Evolutionary conservation across 2,888 invertebrate species (phyloP), one percentile per base, ranked within the genome.

Genomic region (Steromphala cineraria): DNA sequence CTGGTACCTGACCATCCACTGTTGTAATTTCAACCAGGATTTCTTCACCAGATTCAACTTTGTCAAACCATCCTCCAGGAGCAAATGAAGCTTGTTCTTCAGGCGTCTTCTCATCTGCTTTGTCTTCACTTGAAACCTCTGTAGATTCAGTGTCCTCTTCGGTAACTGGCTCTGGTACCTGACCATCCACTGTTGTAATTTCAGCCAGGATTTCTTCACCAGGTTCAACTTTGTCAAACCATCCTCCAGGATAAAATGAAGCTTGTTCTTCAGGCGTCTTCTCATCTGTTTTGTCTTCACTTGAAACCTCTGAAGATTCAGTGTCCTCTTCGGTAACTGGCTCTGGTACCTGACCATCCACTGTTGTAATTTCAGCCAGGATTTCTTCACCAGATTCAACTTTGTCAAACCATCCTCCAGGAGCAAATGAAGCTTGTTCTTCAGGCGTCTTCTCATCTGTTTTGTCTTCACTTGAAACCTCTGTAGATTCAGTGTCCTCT

Each of bases 11-110:
- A 28, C 62, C 62, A 62, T 62, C 62, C 13, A 62, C 24, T 62
- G 62, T 62, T n/a, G 28, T 13, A 62, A 62, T 62, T 62, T 62
- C 62, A 62, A 24, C 62, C 21, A 21, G 24, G n/a, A 62, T 62
- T 62, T 62, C 62, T 62, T 62, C 24, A 62, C 62, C 62, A 24
- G 21, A 21, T 62, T 62, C 62, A 62, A 62, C 62, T 24, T 62
- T 62, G 62, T 62, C 62, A 62, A 62, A 62, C 62, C 62, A 62
- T 62, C 62, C 62, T 24, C 62, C 62, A 24, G 62, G 62, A 62
- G 62, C 62, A 62, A 62, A 62, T 62, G 21, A 21, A 5, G 62
- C 10, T 13, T 13, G 10, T 7, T 62, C 62, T 21, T 21, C 62
- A 2, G 62, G 5, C n/a, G 21, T 62, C 21, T 19, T 62, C 0